A percentile compares a stretch with the other conserved stretches of the same genome.
Conservation (phyloP, 1,140 invertebrate species). For the Hermetia illucens region DNA sequence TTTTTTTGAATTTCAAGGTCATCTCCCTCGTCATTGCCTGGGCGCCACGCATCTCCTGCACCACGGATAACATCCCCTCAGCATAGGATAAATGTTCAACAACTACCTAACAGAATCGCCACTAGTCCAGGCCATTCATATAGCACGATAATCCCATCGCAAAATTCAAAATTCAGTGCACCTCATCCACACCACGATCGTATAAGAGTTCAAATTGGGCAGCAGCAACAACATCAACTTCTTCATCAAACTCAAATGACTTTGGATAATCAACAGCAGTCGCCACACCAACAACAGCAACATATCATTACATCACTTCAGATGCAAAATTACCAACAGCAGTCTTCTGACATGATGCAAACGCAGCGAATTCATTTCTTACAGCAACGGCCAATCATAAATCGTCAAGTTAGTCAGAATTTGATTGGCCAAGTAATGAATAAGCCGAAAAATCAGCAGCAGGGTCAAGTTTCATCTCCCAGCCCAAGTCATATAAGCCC, state of each 20-base stretch:
- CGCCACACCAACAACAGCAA: constrained; percentile 32
- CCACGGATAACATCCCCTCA: constrained; percentile 43
- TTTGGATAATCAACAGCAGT: constrained; percentile 31
- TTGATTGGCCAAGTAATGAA: too few species aligned
- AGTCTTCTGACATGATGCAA: constrained; percentile 2
- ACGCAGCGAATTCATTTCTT: constrained; percentile 19
- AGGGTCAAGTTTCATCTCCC: too few species aligned
- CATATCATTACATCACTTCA: too few species aligned
- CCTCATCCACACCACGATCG: constrained; percentile 35
- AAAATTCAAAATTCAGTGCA: constrained; percentile 24
- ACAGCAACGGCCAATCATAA: constrained; percentile 15
- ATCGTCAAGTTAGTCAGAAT: not conserved
- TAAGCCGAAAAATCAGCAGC: constrained; percentile 14
- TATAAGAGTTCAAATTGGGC: constrained; percentile 36
- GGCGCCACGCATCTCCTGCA: constrained; percentile 27
- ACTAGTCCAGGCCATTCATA: constrained; percentile 38
- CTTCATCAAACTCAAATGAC: constrained; percentile 46
- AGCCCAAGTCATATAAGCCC: too few species aligned
- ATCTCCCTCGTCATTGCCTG: constrained; percentile 24
- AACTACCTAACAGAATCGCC: constrained; percentile 28
- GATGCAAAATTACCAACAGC: constrained; percentile 13
- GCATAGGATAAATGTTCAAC: constrained; percentile 27
- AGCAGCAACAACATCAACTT: constrained; percentile 31
- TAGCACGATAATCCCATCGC: too few species aligned
- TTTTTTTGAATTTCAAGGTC: constrained; percentile 18